Evolutionary conservation across 2,797 vertebrate genomes (phyloP).

Genomic region (Echiichthys vipera): DNA sequence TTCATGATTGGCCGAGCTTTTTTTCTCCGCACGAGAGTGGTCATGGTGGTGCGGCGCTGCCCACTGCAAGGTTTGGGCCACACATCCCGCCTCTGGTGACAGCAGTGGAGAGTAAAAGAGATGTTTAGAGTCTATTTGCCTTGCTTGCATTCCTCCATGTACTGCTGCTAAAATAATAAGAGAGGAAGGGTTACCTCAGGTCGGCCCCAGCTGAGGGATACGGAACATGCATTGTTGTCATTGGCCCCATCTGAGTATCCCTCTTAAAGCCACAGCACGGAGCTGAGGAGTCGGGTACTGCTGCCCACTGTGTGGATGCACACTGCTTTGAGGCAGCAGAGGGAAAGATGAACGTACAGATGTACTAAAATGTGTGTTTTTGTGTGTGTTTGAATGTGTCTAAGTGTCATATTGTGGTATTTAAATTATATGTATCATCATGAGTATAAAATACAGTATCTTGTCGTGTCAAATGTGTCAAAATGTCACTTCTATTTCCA

Average conservation of each 20-base stretch:
- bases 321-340: slow-evolving; percentile 4
- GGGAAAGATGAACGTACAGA: background rate
- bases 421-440: background rate
- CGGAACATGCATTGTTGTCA: slow-evolving; percentile 81
- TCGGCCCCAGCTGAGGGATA: slow-evolving; percentile 74
- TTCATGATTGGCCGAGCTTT: slow-evolving; percentile 20
- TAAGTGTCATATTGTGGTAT: background rate
- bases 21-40: slow-evolving; percentile 15
- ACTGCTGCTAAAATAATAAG: slow-evolving; percentile 85
- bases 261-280: slow-evolving; percentile 75
- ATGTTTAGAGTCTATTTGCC: slow-evolving; percentile 80
- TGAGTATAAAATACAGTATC: background rate
- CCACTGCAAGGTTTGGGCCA: slow-evolving; percentile 54
- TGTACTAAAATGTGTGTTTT: slow-evolving; percentile 25
- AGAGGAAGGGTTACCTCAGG: slow-evolving; percentile 82
- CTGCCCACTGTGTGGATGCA: slow-evolving; percentile 38
- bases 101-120: slow-evolving; percentile 75
- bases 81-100: slow-evolving; percentile 64
- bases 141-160: slow-evolving; percentile 80
- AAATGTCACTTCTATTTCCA: background rate
- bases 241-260: slow-evolving; percentile 74
- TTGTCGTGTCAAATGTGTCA: background rate
- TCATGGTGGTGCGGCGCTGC: slow-evolving; percentile 33
- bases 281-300: slow-evolving; percentile 48
- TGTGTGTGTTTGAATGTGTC: slow-evolving; percentile 17